Conservation (phyloP, 37 sponge, comb jelly and placozoan species). For the Cliona cf. orientalis region DNA sequence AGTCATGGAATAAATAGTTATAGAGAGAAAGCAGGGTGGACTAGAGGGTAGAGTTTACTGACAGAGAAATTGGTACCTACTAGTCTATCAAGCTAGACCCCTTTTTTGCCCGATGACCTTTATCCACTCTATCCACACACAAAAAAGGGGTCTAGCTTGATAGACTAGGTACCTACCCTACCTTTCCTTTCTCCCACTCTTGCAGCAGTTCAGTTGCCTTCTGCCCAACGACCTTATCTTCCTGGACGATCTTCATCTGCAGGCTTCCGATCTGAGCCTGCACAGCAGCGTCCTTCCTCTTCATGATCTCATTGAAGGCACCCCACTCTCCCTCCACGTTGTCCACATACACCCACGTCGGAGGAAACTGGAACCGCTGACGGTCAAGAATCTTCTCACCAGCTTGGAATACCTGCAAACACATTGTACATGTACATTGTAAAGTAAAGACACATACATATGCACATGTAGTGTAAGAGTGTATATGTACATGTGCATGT, state of each 20-base stretch:
- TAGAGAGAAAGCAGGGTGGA: too few species aligned
- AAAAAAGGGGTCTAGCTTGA: too few species aligned
- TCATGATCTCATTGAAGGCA: slow-evolving; percentile 96
- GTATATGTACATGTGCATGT: too few species aligned
- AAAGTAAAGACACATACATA: too few species aligned
- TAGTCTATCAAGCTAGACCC: too few species aligned
- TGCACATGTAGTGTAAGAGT: too few species aligned
- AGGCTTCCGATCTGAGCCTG: slow-evolving; percentile 90
- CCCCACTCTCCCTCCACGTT: slow-evolving; percentile 97
- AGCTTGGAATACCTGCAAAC: slow-evolving; percentile 70
- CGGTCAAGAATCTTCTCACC: slow-evolving; percentile 96
- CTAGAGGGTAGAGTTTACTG: too few species aligned
- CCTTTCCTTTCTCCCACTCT: slow-evolving; percentile 95
- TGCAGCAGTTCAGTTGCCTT: slow-evolving; percentile 80
- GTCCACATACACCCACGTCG: slow-evolving; percentile 91
- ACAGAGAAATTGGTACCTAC: too few species aligned
- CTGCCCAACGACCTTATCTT: slow-evolving; percentile 85
- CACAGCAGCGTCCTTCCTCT: slow-evolving; percentile 89
- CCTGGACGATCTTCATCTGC: slow-evolving; percentile 89
- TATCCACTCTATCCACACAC: too few species aligned
- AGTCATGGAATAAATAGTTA: too few species aligned
- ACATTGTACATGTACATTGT: background rate
- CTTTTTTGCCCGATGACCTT: too few species aligned
- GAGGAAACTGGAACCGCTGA: slow-evolving; percentile 95
- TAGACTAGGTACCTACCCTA: slow-evolving; percentile 85